Evolutionary conservation across 1,140 invertebrate genomes (phyloP).

Genomic region (Rhyzopertha dominica): DNA sequence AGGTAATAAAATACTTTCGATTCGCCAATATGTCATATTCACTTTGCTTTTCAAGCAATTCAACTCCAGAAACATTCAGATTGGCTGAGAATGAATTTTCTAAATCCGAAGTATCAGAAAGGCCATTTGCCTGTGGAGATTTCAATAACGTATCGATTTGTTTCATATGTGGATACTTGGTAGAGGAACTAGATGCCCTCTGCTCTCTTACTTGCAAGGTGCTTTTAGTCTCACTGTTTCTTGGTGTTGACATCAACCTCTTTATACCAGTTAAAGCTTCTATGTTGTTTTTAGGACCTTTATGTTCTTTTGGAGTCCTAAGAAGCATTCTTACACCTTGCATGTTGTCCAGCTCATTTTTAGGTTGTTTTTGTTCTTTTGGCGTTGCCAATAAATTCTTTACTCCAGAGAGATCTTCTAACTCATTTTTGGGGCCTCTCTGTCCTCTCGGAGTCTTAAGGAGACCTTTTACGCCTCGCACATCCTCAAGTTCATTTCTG

Average conservation of each 20-base stretch:
- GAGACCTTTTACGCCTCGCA: slow-evolving; percentile 39
- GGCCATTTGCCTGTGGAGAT: too few relatives aligned
- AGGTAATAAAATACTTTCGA: too few relatives aligned
- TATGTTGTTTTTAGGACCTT: slow-evolving; percentile 44
- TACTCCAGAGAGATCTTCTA: slow-evolving; percentile 37
- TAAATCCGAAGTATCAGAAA: too few relatives aligned
- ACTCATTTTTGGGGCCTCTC: slow-evolving; percentile 38
- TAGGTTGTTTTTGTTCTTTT: slow-evolving; percentile 24
- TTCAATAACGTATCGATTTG: too few relatives aligned
- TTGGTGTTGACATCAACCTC: slow-evolving; percentile 35
- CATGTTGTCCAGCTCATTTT: slow-evolving; percentile 35
- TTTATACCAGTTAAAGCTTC: slow-evolving; percentile 46
- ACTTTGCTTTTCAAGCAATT: too few relatives aligned
- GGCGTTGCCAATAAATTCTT: slow-evolving; percentile 26
- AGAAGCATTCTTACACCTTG: slow-evolving; percentile 43
- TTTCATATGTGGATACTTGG: too few relatives aligned
- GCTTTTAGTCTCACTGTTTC: slow-evolving; percentile 22
- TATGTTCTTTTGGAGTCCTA: slow-evolving; percentile 16
- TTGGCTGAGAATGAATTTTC: too few relatives aligned
- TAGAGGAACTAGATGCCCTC: not conserved
- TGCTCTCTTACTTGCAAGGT: slow-evolving; percentile 10
- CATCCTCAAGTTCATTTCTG: slow-evolving; percentile 28
- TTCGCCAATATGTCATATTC: too few relatives aligned
- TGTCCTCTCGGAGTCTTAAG: slow-evolving; percentile 28
- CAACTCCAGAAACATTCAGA: too few relatives aligned